Conservation (phyloP, 2,113 vertebrate genomes). For the Oenanthe oenanthe region DNA sequence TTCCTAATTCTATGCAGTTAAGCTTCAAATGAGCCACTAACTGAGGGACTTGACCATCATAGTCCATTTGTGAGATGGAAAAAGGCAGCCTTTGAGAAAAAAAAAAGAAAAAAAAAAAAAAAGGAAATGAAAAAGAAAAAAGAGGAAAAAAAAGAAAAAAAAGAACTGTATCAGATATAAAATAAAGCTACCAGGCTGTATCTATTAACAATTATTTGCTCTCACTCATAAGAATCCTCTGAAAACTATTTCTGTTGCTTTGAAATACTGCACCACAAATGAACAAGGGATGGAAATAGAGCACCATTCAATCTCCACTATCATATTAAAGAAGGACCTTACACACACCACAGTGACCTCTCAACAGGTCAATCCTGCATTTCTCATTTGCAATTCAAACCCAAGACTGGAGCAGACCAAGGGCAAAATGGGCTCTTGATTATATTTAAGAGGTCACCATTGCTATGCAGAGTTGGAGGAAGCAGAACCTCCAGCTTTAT, state of each 20-base stretch:
- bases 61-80: constrained; percentile 55
- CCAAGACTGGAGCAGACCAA: constrained; percentile 73
- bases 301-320: constrained; percentile 71
- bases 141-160: background rate
- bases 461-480: constrained; percentile 77
- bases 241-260: constrained; percentile 76
- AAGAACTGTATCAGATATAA: constrained; percentile 39
- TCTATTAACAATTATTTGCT: constrained; percentile 77
- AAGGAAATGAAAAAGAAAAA: background rate
- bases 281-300: constrained; percentile 76
- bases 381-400: constrained; percentile 85
- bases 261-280: constrained; percentile 78
- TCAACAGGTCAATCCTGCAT: constrained; percentile 73
- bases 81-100: constrained; percentile 32
- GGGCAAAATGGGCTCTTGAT: constrained; percentile 81
- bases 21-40: constrained; percentile 69
- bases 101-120: background rate
- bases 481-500: constrained; percentile 74
- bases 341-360: constrained; percentile 75
- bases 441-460: constrained; percentile 79
- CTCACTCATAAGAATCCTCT: constrained; percentile 70
- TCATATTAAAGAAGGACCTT: constrained; percentile 79
- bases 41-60: constrained; percentile 53
- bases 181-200: constrained; percentile 65
- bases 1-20: constrained; percentile 71